phyloP scores from a whole-genome alignment of 2,113 vertebrate genomes.

The Stegostoma tigrinum region DNA sequence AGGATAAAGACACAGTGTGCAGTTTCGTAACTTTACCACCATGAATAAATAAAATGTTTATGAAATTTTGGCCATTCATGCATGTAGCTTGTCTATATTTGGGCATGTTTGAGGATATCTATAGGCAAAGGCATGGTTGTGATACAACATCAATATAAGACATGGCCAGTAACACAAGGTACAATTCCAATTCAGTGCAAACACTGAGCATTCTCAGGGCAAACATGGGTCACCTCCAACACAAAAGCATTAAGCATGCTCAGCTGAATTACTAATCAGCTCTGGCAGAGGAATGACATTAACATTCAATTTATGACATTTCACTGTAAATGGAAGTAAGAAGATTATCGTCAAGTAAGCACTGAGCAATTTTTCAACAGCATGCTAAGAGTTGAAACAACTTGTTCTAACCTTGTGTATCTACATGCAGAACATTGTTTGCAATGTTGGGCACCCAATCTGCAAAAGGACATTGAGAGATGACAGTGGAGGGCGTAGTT shows the following conservation, averaged over 20 bases:
- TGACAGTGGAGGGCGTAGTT: not conserved
- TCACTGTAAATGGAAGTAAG: not conserved
- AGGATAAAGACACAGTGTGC: not conserved
- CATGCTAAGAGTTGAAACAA: not conserved
- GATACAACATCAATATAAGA: not conserved
- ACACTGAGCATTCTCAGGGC: not conserved
- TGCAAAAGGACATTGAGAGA: not conserved
- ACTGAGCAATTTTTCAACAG: not conserved
- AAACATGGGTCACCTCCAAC: not conserved
- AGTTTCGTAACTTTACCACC: not conserved
- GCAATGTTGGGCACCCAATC: not conserved
- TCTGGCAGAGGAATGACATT: not conserved
- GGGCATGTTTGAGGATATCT: not conserved
- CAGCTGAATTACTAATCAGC: not conserved
- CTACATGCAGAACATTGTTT: not conserved
- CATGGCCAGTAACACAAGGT: not conserved
- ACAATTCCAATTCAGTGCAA: not conserved
- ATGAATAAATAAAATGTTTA: not conserved
- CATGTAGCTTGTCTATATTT: not conserved
- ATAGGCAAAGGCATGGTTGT: not conserved
- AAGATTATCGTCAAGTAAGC: not conserved
- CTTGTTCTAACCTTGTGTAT: not conserved
- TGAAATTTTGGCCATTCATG: not conserved
- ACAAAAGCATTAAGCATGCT: not conserved
- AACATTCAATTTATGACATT: not conserved